Percentiles rank a stretch among this genome's conserved stretches.
Conservation (phyloP, 2,113 vertebrate species). For the Chrysemys picta region DNA sequence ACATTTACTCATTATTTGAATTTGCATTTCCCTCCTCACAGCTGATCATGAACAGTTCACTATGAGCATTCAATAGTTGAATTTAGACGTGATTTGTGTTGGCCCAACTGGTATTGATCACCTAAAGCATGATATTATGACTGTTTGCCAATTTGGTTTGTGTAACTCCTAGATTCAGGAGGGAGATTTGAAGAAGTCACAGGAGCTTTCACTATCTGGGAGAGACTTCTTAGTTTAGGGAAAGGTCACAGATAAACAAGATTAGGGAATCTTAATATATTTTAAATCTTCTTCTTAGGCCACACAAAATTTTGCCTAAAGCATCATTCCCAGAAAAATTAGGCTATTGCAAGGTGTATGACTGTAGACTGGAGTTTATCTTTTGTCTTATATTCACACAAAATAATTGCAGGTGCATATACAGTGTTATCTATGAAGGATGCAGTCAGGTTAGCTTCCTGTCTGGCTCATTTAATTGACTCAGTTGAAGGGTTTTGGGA, state of each 20-base stretch:
- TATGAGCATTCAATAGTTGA: neutral
- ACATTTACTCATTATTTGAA: neutral
- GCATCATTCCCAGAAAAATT: neutral
- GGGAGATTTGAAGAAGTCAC: neutral
- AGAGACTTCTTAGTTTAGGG: neutral
- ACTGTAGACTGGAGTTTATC: neutral
- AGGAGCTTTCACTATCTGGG: neutral
- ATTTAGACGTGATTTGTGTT: neutral
- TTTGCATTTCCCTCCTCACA: neutral
- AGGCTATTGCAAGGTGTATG: neutral
- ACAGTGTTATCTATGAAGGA: no score
- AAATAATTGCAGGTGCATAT: neutral
- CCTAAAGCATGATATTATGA: neutral
- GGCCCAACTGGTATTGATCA: accelerated
- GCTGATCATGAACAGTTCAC: neutral
- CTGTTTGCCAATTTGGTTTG: neutral
- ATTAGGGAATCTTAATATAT: neutral
- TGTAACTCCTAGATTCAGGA: neutral
- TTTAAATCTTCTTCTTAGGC: neutral
- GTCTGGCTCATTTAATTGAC: no score
- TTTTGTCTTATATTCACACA: neutral
- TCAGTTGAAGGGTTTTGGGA: no score
- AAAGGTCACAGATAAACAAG: neutral
- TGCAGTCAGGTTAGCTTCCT: no score
- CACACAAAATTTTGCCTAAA: neutral